phyloP scores from a whole-genome alignment of 2,113 vertebrate species.

The Eclectus roratus region DNA sequence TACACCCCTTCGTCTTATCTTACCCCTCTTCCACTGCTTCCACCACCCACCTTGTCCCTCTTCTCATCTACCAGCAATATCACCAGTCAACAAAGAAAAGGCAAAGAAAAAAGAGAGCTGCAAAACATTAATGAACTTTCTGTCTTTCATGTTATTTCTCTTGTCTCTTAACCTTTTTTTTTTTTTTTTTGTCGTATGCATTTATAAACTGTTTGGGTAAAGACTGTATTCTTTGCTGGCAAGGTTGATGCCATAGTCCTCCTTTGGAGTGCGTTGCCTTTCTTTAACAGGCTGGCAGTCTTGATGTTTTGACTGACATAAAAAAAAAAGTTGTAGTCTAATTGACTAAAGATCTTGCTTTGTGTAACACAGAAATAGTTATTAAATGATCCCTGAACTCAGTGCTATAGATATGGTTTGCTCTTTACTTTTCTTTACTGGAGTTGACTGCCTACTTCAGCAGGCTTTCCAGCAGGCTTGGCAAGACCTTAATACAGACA shows the following conservation, averaged over 20 bases:
- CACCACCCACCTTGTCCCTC: neutral
- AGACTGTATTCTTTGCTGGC: neutral
- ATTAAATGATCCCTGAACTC: neutral
- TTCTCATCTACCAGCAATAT: neutral
- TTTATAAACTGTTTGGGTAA: neutral
- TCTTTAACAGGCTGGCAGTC: neutral
- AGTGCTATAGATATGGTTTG: neutral
- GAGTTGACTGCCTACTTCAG: neutral
- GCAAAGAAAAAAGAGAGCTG: neutral
- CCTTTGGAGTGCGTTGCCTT: neutral
- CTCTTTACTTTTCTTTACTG: neutral
- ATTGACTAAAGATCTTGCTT: neutral
- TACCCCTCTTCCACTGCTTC: neutral
- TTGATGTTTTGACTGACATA: neutral
- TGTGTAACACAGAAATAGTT: neutral
- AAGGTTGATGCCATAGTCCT: neutral
- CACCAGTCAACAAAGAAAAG: neutral
- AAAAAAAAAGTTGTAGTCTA: neutral
- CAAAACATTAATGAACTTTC: neutral
- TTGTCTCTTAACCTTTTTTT: neutral
- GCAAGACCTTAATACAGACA: neutral
- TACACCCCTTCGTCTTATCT: neutral
- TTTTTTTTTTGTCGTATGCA: neutral
- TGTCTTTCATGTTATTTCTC: neutral
- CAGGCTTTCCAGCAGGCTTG: neutral